Percentiles rank a stretch among this genome's conserved stretches.
phyloP scores from a whole-genome alignment of 2,113 vertebrate species.

The Corythoichthys intestinalis region DNA sequence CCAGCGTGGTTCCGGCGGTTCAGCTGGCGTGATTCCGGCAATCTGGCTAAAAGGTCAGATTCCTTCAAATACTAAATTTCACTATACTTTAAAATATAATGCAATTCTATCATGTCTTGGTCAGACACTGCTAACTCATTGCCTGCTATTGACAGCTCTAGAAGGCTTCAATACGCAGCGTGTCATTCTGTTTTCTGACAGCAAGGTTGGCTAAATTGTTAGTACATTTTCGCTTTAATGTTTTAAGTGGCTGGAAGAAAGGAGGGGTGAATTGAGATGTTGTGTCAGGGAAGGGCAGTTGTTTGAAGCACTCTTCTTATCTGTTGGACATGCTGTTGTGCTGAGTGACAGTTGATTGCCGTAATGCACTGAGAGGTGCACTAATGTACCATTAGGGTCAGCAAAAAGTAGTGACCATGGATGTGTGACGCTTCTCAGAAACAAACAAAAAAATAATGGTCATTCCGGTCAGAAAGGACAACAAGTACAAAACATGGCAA shows the following conservation, averaged over 20 bases:
- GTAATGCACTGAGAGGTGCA: background rate
- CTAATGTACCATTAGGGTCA: conserved; percentile 1
- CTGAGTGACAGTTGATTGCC: background rate
- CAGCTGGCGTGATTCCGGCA: no score
- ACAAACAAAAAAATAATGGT: background rate
- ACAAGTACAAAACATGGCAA: background rate
- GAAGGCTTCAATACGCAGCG: background rate
- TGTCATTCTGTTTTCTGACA: background rate
- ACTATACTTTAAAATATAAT: no score
- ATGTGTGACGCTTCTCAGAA: background rate
- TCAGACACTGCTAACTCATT: no score
- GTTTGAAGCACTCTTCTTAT: conserved; percentile 1
- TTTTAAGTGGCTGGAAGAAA: background rate
- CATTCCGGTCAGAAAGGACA: background rate
- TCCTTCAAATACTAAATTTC: no score
- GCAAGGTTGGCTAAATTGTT: background rate
- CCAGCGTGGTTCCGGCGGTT: no score
- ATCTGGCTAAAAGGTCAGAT: no score
- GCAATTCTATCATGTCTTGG: no score
- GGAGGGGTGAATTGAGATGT: background rate
- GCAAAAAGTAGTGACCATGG: background rate
- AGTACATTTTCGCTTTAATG: background rate
- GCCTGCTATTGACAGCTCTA: background rate
- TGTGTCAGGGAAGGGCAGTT: background rate
- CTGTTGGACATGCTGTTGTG: background rate